Percentiles rank a stretch among this genome's conserved stretches.
Evolutionary conservation across 1,140 invertebrate genomes (phyloP).

Genomic region (Theocolax elegans): DNA sequence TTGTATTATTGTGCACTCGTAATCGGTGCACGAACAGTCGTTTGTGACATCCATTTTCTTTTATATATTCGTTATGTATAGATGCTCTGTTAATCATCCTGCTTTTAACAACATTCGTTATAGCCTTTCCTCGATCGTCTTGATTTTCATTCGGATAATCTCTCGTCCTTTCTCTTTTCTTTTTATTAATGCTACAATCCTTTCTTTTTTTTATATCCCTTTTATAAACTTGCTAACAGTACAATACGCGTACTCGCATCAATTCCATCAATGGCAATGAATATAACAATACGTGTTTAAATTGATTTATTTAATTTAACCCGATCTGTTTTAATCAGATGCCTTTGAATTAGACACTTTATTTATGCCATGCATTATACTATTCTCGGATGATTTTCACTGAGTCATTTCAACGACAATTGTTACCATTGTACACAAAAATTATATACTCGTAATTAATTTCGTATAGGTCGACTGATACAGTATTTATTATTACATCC

Average conservation of each 20-base stretch:
- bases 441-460: too few species aligned
- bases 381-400: too few species aligned
- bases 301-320: constrained; percentile 27
- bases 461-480: too few species aligned
- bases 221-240: constrained; percentile 33
- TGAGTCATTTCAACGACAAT: too few species aligned
- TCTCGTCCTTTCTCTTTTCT: neutral
- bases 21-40: neutral
- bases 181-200: too few species aligned
- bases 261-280: constrained; percentile 64
- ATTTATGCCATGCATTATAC: neutral
- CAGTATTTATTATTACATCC: too few species aligned
- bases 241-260: constrained; percentile 54
- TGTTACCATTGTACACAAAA: too few species aligned
- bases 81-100: neutral
- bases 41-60: neutral
- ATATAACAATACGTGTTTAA: constrained; percentile 44
- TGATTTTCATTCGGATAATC: constrained; percentile 21
- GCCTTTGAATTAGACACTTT: constrained; percentile 37
- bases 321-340: constrained; percentile 40
- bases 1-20: constrained; percentile 6
- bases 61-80: neutral
- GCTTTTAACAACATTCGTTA: neutral
- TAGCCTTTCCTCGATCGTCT: neutral
- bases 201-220: constrained; percentile 39